These are phyloP conservation scores for Cydia splendana DNA, from an alignment of 1,140 invertebrate genomes.

Conservation along the genomic window DNA sequence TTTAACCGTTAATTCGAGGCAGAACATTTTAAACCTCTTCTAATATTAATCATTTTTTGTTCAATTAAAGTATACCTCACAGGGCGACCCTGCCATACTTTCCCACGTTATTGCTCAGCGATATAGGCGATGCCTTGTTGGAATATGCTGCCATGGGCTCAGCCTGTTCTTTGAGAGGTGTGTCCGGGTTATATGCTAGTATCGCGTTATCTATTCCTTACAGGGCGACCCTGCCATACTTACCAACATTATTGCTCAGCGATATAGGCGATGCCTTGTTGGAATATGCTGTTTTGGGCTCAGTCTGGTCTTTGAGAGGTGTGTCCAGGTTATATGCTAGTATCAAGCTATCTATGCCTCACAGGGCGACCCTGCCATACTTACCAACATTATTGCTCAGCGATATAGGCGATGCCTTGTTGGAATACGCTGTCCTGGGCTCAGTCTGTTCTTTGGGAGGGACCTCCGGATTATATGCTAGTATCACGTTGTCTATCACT, in stretches of 20 bases:
- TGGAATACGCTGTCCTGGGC: conserved; percentile 46
- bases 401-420: conserved; percentile 65
- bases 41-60: too few relatives aligned
- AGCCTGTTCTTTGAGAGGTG: conserved; percentile 40
- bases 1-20: too few relatives aligned
- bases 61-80: background rate
- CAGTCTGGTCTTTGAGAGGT: conserved; percentile 46
- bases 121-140: conserved; percentile 65
- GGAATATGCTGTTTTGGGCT: conserved; percentile 43
- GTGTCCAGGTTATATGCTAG: conserved; percentile 81
- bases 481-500: conserved; percentile 87
- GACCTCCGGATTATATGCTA: conserved; percentile 83
- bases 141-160: conserved; percentile 45
- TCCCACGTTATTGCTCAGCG: conserved; percentile 58
- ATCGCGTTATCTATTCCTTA: background rate
- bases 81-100: background rate
- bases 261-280: conserved; percentile 67
- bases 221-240: background rate
- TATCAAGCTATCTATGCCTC: conserved; percentile 83
- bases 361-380: conserved; percentile 30
- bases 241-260: conserved; percentile 55
- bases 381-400: conserved; percentile 61
- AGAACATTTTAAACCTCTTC: too few relatives aligned
- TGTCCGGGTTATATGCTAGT: too few relatives aligned
- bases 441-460: conserved; percentile 46